Evolutionary conservation across 2,888 invertebrate genomes (phyloP), one percentile per base, ranked within the genome.

Genomic region (Pegoplata infirma): DNA sequence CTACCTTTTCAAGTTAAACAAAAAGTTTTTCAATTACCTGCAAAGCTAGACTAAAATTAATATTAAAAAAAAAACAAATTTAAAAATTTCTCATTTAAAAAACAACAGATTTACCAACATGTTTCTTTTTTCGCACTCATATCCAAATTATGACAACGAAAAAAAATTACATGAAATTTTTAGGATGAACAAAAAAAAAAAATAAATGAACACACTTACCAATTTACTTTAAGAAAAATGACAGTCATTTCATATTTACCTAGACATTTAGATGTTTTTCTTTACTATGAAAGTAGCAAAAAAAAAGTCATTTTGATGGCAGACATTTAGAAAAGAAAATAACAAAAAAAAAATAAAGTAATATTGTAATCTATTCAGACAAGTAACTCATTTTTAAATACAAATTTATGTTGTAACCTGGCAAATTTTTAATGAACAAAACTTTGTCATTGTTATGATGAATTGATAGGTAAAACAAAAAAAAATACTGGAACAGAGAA

Each of bases 351-450:
- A 59, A 74, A n/a, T n/a, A 46, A n/a, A n/a, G n/a, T 68, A 49
- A 68, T 40, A 68, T 61, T 69, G 64, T 80, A 81, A 74, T 81
- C 77, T 76, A 78, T 69, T 66, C 68, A 66, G 73, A 73, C 79
- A 81, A 77, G 78, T 53, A 76, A 69, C 85, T 85, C 86, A 86
- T 87, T 87, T 86, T 87, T 87, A 87, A 87, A 87, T 85, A 86
- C 85, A 85, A 87, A 87, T 87, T 87, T 86, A 86, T 86, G 85
- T 83, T 85, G 83, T 82, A 81, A 82, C 74, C 61, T 77, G 59
- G 77, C 76, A 71, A 81, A 76, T 80, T 82, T 81, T 82, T 81
- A 82, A 81, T 74, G 78, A 74, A 69, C 32, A 49, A 63, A 72
- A 71, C 74, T 82, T 82, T 82, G 79, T 82, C 81, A 82, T 82